Base-by-base conservation (phyloP, 1,140 invertebrate genomes). In the Druon quercuslanigerum region DNA sequence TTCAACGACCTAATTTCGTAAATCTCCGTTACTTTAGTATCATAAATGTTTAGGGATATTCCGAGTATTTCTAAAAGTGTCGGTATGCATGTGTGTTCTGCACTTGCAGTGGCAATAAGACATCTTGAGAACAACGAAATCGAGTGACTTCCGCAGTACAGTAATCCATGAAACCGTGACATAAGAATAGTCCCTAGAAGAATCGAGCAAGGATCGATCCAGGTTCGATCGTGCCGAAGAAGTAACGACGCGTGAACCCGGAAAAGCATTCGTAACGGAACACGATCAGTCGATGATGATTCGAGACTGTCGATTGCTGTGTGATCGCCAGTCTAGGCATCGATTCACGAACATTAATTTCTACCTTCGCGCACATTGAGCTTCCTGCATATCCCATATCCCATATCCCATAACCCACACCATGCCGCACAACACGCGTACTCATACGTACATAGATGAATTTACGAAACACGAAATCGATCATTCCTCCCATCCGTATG, bases 171-270 rank as follows among this genome's bases (percentile, higher is more conserved):
- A 74, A 74, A 79, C 78, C 78, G 78, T 79, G 75, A 76, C 78
- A 76, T 76, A 40, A 50, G 72, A 71, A 73, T 79, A 46, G 71
- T 54, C 46, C 17, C 52, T 17, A 54, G 79, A 56, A 74, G 56
- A 74, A 76, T 76, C 75, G 72, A 76, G 75, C 75, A 71, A 75
- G 75, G 3, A 54, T 54, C 52, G 52, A 54, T 54, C 33, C 76
- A 50, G 72, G 72, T n/a, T 33, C 46, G 50, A 75, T 51, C 74
- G 74, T 70, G 66, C 33, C 77, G 72, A 51, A 77, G 79, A 77
- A 79, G 79, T 83, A 83, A 80, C 79, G 79, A 83, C 81, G 79
- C 81, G 81, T 83, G 79, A 83, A 83, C 81, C 81, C 81, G 81
- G 81, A 83, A 83, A 83, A 75, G 33, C 71, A 83, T 83, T 77